These are phyloP conservation scores for Micrasema minimum DNA, from an alignment of 1,140 invertebrate genomes.

Conservation along the genomic window DNA sequence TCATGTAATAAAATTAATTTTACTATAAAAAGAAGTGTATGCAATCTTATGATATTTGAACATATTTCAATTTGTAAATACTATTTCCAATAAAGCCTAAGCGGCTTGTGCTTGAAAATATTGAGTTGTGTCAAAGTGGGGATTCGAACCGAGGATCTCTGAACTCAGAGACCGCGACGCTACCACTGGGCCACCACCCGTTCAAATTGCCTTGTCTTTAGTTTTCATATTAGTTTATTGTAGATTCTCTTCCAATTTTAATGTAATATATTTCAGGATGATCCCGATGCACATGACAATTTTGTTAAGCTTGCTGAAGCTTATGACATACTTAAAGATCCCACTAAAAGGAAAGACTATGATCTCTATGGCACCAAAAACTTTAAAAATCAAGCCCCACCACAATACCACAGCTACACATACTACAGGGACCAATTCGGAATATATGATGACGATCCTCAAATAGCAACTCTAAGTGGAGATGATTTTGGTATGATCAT, in stretches of 20 bases:
- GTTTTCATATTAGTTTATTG: neutral
- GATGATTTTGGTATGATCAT: conserved; percentile 85
- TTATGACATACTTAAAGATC: conserved; percentile 84
- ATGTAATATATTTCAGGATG: conserved; percentile 67
- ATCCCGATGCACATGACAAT: conserved; percentile 75
- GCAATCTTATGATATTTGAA: no score
- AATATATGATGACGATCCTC: conserved; percentile 85
- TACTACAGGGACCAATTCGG: conserved; percentile 87
- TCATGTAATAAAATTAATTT: no score
- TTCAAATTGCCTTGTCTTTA: neutral
- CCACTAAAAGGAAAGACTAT: conserved; percentile 78
- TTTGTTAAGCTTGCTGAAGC: conserved; percentile 79
- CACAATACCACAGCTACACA: conserved; percentile 79
- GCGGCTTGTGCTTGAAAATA: no score
- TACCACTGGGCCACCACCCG: no score
- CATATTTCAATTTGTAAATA: no score
- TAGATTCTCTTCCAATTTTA: no score
- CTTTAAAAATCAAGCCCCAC: conserved; percentile 59
- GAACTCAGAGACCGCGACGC: no score
- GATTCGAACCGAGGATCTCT: no score
- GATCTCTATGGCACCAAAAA: conserved; percentile 81
- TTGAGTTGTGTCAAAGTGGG: no score
- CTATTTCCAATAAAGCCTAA: no score
- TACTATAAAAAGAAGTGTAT: no score
- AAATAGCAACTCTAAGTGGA: conserved; percentile 78